Evolutionary conservation across 2,113 vertebrate genomes (phyloP).

Genomic region (Gallinago paraguaiae): DNA sequence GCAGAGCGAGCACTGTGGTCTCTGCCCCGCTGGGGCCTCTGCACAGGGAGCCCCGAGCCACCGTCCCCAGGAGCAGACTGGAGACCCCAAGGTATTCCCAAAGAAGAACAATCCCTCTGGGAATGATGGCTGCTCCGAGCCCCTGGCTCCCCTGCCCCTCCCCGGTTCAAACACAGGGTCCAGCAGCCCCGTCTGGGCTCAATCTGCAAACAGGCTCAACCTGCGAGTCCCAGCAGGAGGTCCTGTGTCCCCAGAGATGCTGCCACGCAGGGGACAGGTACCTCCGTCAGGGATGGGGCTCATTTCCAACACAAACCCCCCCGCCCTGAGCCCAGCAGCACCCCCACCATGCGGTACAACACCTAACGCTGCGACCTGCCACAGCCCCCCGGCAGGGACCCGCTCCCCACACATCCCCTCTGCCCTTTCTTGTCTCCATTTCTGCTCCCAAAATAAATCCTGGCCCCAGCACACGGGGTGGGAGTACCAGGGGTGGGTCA

Average conservation of each 20-base stretch:
- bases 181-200: neutral
- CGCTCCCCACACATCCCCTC: neutral
- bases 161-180: neutral
- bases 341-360: accelerated
- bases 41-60: accelerated
- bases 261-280: neutral
- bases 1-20: constrained; percentile 8
- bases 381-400: neutral
- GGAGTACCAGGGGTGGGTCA: accelerated
- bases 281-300: accelerated
- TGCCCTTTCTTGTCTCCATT: neutral
- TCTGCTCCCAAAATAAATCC: neutral
- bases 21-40: accelerated
- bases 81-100: accelerated
- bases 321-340: neutral
- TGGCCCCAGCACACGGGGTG: neutral
- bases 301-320: neutral
- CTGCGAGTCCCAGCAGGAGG: neutral
- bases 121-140: neutral
- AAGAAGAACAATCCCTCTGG: neutral
- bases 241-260: neutral
- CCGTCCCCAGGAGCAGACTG: accelerated
- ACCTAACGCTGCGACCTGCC: accelerated
- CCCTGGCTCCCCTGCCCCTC: neutral
- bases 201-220: too few relatives aligned